These are phyloP conservation scores for Acrobasis consociella DNA, from an alignment of 2,888 invertebrate genomes.

Conservation along the genomic window DNA sequence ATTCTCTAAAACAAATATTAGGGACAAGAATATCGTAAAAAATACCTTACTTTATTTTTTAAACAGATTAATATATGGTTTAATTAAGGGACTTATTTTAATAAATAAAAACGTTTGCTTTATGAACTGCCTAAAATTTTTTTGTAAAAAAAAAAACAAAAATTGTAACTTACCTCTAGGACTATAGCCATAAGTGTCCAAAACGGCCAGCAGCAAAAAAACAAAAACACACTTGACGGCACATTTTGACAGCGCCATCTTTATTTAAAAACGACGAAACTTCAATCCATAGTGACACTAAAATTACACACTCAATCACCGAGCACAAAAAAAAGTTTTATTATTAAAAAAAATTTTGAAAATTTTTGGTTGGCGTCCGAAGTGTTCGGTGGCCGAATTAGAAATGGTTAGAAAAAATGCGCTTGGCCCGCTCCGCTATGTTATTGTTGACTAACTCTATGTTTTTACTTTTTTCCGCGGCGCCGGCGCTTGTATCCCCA, in stretches of 20 bases:
- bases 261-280: conserved; percentile 21
- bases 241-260: conserved; percentile 24
- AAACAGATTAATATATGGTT: no score
- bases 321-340: conserved; percentile 1
- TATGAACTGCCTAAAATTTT: neutral
- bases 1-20: no score
- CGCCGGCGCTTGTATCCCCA: conserved; percentile 72
- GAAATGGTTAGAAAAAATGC: conserved; percentile 71
- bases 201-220: conserved; percentile 48
- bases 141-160: neutral
- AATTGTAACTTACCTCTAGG: conserved; percentile 62
- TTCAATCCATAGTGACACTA: conserved; percentile 27
- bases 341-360: neutral
- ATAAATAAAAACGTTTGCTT: no score
- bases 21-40: no score
- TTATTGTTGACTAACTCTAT: conserved; percentile 71
- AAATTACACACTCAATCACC: conserved; percentile 23
- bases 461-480: conserved; percentile 77
- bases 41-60: no score
- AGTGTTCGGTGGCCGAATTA: conserved; percentile 60
- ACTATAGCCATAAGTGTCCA: conserved; percentile 61
- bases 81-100: no score
- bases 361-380: conserved; percentile 45
- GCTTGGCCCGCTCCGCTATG: conserved; percentile 47
- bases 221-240: conserved; percentile 28